Conservation (phyloP, 2,888 invertebrate species). For the Suillia variegata region DNA sequence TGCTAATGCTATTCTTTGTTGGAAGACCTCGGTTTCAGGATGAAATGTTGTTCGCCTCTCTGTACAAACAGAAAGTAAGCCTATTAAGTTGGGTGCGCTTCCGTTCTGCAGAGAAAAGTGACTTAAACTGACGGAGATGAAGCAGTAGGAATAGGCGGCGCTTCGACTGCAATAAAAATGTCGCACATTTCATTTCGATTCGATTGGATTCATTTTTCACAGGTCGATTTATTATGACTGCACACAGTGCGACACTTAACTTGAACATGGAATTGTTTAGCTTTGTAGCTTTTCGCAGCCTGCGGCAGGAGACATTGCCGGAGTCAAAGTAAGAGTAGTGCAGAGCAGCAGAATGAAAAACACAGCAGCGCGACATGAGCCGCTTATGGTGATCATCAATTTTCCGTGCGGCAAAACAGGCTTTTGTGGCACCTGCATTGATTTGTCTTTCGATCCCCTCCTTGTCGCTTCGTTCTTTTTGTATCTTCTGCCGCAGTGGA, state of each 20-base stretch:
- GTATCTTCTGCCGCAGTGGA: too few relatives aligned
- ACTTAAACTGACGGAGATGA: too few relatives aligned
- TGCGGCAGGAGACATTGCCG: too few relatives aligned
- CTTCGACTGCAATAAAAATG: conserved; percentile 1
- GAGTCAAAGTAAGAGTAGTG: neutral
- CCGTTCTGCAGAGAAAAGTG: neutral
- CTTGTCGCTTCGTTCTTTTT: too few relatives aligned
- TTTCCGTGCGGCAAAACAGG: conserved; percentile 10
- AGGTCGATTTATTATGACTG: conserved; percentile 4
- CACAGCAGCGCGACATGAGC: neutral
- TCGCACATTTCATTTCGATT: neutral
- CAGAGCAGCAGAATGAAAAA: neutral
- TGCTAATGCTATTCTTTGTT: too few relatives aligned
- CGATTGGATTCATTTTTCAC: neutral
- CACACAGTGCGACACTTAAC: neutral
- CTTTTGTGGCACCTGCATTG: conserved; percentile 52
- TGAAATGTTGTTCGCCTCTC: neutral
- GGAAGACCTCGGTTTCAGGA: neutral
- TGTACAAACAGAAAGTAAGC: neutral
- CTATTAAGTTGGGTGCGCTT: neutral
- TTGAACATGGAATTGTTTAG: conserved; percentile 2
- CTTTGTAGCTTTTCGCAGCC: too few relatives aligned
- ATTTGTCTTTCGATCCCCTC: conserved; percentile 44
- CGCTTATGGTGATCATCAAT: conserved; percentile 1
- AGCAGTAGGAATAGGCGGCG: too few relatives aligned